A percentile compares a stretch with the other conserved stretches of the same genome.
Evolutionary conservation across 2,797 vertebrate genomes (phyloP).

Genomic region (Rhyacichthys aspro): DNA sequence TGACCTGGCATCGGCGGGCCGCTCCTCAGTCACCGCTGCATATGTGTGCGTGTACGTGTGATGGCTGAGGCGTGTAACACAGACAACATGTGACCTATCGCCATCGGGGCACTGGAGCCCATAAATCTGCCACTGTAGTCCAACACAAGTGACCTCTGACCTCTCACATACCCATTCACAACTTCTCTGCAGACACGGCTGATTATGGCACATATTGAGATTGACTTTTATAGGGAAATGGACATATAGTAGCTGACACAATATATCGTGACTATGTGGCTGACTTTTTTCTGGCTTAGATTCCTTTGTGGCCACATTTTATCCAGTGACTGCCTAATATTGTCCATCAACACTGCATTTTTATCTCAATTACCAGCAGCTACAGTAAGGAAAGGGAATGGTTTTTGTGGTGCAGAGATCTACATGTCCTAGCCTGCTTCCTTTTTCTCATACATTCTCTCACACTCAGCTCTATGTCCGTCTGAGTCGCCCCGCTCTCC

Average conservation of each 20-base stretch:
- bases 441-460: conserved; percentile 24
- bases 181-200: conserved; percentile 21
- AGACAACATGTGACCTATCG: conserved; percentile 68
- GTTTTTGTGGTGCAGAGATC: too few species aligned
- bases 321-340: not conserved
- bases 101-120: conserved; percentile 44
- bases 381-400: conserved; percentile 13
- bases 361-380: too few species aligned
- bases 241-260: conserved; percentile 9
- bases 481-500: conserved; percentile 27
- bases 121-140: conserved; percentile 67
- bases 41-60: conserved; percentile 26
- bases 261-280: conserved; percentile 1
- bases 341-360: too few species aligned
- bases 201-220: conserved; percentile 15
- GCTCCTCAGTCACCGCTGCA: conserved; percentile 21
- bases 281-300: conserved; percentile 5
- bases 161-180: conserved; percentile 45
- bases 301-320: conserved; percentile 17
- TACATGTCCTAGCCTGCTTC: conserved; percentile 20
- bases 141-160: conserved; percentile 57
- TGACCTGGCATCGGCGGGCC: conserved; percentile 26
- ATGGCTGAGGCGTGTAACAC: conserved; percentile 61
- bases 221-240: conserved; percentile 20
- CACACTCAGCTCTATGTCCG: conserved; percentile 13